Conservation (phyloP, 2,888 invertebrate species). For the Ectemnius cavifrons region DNA sequence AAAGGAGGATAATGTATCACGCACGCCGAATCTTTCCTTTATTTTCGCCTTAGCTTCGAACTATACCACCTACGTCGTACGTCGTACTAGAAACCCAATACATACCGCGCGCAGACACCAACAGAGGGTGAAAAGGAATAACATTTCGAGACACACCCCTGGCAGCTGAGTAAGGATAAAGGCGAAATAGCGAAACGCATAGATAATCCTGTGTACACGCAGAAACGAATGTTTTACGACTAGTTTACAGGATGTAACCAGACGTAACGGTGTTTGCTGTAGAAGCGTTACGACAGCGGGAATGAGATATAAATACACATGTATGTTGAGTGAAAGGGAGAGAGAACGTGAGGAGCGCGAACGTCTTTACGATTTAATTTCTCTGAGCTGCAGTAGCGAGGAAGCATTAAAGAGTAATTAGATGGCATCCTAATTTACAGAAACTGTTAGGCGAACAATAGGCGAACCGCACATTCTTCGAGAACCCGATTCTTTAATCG, state of each 20-base stretch:
- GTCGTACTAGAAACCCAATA: slow-evolving; percentile 39
- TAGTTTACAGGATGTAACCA: slow-evolving; percentile 54
- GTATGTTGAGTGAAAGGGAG: slow-evolving; percentile 22
- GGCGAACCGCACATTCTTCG: slow-evolving; percentile 54
- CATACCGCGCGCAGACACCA: slow-evolving; percentile 24
- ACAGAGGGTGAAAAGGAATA: slow-evolving; percentile 1
- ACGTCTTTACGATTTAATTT: slow-evolving; percentile 32
- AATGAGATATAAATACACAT: slow-evolving; percentile 3
- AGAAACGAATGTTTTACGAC: slow-evolving; percentile 46
- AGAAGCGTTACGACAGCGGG: slow-evolving; percentile 27
- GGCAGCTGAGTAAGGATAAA: slow-evolving; percentile 37
- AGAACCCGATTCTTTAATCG: slow-evolving; percentile 57
- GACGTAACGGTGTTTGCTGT: slow-evolving; percentile 33
- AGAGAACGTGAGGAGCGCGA: neutral
- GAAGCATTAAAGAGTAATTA: slow-evolving; percentile 45
- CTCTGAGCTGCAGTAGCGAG: slow-evolving; percentile 34
- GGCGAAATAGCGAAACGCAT: slow-evolving; percentile 45
- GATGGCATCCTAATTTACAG: slow-evolving; percentile 58
- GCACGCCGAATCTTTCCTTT: slow-evolving; percentile 54
- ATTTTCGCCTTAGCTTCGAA: slow-evolving; percentile 51
- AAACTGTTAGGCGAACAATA: slow-evolving; percentile 56
- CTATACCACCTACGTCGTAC: slow-evolving; percentile 26
- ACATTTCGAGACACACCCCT: slow-evolving; percentile 5
- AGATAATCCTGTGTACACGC: slow-evolving; percentile 55
- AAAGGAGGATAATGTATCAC: slow-evolving; percentile 40